Conservation (phyloP, 2,797 vertebrate species). For the Melanotaenia trifasciata region DNA sequence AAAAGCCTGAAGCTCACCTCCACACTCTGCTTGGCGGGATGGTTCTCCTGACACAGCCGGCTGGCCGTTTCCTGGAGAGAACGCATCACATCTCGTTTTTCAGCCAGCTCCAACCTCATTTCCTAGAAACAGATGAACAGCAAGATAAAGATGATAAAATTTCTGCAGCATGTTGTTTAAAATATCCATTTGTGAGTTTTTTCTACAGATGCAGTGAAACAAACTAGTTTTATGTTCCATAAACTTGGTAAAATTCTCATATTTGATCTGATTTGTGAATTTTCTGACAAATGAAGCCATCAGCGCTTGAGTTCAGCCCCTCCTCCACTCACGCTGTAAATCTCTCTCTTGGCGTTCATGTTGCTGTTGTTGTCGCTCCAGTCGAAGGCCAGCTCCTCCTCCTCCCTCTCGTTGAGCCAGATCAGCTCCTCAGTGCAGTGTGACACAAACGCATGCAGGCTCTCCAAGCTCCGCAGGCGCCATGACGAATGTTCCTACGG, state of each 20-base stretch:
- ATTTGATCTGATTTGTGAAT: too few relatives aligned
- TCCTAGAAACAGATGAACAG: constrained; percentile 80
- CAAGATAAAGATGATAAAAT: too few relatives aligned
- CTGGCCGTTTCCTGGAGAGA: constrained; percentile 93
- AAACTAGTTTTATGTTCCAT: neutral
- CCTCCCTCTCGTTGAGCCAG: constrained; percentile 98
- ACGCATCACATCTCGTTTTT: constrained; percentile 92
- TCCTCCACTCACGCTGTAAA: constrained; percentile 88
- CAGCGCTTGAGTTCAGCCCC: too few relatives aligned
- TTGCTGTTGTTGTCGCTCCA: constrained; percentile 94
- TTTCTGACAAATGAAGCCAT: neutral
- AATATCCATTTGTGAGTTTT: too few relatives aligned
- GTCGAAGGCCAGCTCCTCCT: constrained; percentile 96
- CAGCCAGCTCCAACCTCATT: constrained; percentile 89
- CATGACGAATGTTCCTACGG: constrained; percentile 94
- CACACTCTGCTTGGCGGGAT: constrained; percentile 96
- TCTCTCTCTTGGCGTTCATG: constrained; percentile 89
- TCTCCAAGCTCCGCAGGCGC: constrained; percentile 92
- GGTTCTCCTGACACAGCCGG: constrained; percentile 91
- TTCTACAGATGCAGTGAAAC: neutral
- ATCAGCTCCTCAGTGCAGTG: constrained; percentile 95
- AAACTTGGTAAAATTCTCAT: neutral
- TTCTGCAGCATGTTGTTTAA: too few relatives aligned
- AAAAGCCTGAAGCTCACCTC: constrained; percentile 83
- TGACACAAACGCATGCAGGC: constrained; percentile 91